These are phyloP conservation scores for Alexandromys fortis DNA, from an alignment of 2,113 vertebrate species.

Conservation along the genomic window DNA sequence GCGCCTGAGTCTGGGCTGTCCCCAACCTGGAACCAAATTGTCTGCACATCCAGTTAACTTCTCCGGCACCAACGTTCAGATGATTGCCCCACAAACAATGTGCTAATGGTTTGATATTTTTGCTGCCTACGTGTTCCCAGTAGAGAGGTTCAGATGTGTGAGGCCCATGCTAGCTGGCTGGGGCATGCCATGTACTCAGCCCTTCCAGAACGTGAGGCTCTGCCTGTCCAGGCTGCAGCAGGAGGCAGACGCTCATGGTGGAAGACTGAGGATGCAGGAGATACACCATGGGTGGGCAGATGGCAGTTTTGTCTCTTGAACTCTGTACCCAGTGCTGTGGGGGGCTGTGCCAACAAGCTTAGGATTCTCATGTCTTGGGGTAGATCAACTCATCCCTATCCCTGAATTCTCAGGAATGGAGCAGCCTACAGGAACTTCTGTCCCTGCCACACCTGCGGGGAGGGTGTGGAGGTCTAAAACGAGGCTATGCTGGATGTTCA, in stretches of 20 bases:
- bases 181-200: neutral
- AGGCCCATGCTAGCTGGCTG: neutral
- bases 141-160: neutral
- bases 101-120: neutral
- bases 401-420: neutral
- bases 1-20: neutral
- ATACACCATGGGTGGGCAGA: neutral
- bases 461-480: neutral
- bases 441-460: neutral
- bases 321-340: neutral
- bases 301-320: neutral
- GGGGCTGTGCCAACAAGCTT: neutral
- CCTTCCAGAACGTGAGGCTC: neutral
- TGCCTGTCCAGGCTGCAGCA: neutral
- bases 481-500: neutral
- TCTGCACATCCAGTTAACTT: no score
- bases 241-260: neutral
- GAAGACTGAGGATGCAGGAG: neutral
- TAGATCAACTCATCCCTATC: accelerated
- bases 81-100: neutral
- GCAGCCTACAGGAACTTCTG: neutral
- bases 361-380: neutral
- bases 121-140: neutral
- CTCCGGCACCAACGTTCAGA: neutral
- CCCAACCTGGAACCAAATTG: neutral